These are phyloP conservation scores for Morinoia aosen DNA, from an alignment of 2,888 invertebrate genomes.

Conservation along the genomic window DNA sequence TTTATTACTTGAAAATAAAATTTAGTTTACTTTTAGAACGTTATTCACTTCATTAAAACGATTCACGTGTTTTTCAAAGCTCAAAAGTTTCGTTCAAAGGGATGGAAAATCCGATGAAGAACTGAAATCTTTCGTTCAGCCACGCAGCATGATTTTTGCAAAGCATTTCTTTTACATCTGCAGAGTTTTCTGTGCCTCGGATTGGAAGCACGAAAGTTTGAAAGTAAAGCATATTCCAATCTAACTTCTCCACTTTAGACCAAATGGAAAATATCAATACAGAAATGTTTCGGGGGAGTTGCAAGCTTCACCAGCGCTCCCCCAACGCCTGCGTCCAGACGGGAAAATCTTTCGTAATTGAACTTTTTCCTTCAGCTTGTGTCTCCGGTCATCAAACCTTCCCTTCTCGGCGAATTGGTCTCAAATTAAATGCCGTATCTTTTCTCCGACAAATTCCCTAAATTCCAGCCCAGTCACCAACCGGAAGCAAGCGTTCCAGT, in stretches of 20 bases:
- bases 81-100: neutral
- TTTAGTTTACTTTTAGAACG: too few relatives aligned
- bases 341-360: neutral
- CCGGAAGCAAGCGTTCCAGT: constrained; percentile 24
- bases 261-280: constrained; percentile 21
- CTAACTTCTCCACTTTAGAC: constrained; percentile 1
- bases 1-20: too few relatives aligned
- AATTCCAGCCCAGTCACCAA: constrained; percentile 38
- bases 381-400: constrained; percentile 8
- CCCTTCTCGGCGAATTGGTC: neutral
- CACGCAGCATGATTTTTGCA: neutral
- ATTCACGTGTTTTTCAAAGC: neutral
- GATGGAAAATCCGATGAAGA: neutral
- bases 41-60: neutral
- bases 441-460: constrained; percentile 43
- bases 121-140: neutral
- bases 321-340: neutral
- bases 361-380: neutral
- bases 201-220: neutral
- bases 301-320: neutral
- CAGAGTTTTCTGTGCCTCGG: neutral
- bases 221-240: constrained; percentile 25
- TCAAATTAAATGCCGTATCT: constrained; percentile 39
- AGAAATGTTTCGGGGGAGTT: neutral
- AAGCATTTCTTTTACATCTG: neutral